Conservation (phyloP, 2,113 vertebrate species). For the Pangasianodon hypophthalmus region DNA sequence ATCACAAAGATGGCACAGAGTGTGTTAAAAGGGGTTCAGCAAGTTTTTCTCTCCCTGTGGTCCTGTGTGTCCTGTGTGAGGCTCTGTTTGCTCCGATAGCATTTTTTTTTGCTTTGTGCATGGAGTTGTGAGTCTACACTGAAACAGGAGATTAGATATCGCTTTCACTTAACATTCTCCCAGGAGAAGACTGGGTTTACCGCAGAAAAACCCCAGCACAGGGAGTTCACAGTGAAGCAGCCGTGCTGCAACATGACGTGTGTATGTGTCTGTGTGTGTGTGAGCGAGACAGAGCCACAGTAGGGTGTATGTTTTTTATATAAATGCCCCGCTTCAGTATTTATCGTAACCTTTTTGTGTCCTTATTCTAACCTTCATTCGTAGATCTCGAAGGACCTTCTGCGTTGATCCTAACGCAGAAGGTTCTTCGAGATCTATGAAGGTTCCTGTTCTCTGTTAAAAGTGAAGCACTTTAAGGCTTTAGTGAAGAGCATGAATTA, state of each 20-base stretch:
- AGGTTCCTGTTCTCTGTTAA: too few species aligned
- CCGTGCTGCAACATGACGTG: neutral
- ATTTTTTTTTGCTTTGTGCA: neutral
- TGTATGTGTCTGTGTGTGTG: too few species aligned
- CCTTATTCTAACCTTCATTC: neutral
- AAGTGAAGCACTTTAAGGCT: neutral
- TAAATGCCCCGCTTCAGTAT: too few species aligned
- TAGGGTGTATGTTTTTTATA: neutral
- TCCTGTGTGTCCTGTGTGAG: neutral
- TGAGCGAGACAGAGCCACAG: neutral
- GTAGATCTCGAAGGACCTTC: too few species aligned
- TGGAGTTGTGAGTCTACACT: neutral
- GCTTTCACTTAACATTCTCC: neutral
- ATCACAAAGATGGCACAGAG: neutral
- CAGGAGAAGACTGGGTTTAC: constrained; percentile 13
- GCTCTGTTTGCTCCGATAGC: neutral
- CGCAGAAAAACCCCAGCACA: neutral
- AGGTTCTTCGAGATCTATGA: too few species aligned
- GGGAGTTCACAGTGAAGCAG: neutral
- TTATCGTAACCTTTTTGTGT: neutral
- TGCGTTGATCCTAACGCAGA: neutral
- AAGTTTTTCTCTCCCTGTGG: neutral
- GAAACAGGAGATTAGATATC: neutral
- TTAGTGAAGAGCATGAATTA: neutral
- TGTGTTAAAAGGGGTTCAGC: neutral